Base-by-base conservation (phyloP, 2,797 vertebrate species). In the Xenopus petersii region DNA sequence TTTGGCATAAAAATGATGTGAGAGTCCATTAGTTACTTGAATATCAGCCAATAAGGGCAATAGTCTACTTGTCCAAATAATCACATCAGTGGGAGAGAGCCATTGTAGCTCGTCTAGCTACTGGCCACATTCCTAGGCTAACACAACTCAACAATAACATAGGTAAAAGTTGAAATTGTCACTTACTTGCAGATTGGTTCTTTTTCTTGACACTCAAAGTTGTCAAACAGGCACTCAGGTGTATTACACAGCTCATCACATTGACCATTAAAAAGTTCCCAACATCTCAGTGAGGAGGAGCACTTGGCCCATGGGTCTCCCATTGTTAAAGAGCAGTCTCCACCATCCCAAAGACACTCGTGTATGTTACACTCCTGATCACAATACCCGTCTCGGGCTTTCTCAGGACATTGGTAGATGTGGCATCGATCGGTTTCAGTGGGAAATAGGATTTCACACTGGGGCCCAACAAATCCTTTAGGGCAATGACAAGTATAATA, bases 351-450 rank as follows among this genome's bases (percentile, higher is more conserved):
- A 86, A 0, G 90, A 4, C 96, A 98, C 56, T 91, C 94, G 82
- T 94, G 93, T 0, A 86, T 97, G 80, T 96, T 90, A 83, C 96
- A 98, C 71, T 96, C 96, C 84, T 88, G 87, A 88, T 98, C 95
- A 42, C 96, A 98, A 76, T 89, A 83, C n/a, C 82, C 85, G 9
- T 98, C 93, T 4, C 83, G 89, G 0, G 93, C 97, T 87, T 98
- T 95, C 80, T 98, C 95, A 0, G 90, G 89, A 8, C 96, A 98
- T 1, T 65, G 36, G 12, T 42, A 1, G 46, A 65, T 48, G 16
- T 15, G 36, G 15, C 63, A 65, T 17, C 30, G 94, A 91, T 21
- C 15, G 2, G 16, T 10, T 1, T 30, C 26, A 30, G 26, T 30
- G 4, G 26, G 2, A 30, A 7, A 65, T 7, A 47, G 16, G 4